Conservation (phyloP, 1,140 invertebrate genomes). For the Thalassaphorura encarpata region DNA sequence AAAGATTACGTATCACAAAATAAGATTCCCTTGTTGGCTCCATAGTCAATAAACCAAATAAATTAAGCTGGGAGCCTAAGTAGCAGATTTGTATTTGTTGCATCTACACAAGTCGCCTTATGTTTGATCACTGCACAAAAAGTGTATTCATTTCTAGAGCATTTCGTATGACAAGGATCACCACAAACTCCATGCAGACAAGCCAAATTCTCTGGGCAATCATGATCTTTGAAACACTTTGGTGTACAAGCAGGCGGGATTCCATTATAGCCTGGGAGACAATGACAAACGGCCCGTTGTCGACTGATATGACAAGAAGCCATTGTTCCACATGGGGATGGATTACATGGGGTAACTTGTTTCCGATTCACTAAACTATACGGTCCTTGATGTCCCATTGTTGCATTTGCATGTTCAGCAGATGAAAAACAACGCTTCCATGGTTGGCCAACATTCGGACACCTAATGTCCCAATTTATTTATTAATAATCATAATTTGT, state of each 20-base stretch:
- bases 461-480: constrained; percentile 11
- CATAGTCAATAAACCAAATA: too few relatives aligned
- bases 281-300: constrained; percentile 30
- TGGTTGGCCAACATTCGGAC: constrained; percentile 32
- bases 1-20: too few relatives aligned
- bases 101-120: constrained; percentile 31
- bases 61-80: constrained; percentile 14
- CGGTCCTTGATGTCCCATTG: constrained; percentile 27
- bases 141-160: constrained; percentile 31
- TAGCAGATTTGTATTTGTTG: constrained; percentile 30
- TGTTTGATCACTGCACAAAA: constrained; percentile 32
- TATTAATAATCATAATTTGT: background rate
- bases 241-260: constrained; percentile 32
- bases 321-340: constrained; percentile 29
- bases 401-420: constrained; percentile 24
- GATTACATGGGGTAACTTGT: constrained; percentile 11
- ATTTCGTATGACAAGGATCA: constrained; percentile 31
- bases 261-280: constrained; percentile 30
- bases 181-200: constrained; percentile 29
- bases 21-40: too few relatives aligned
- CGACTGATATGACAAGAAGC: constrained; percentile 30
- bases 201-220: constrained; percentile 28
- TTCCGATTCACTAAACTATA: constrained; percentile 30
- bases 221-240: constrained; percentile 31
- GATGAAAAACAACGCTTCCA: constrained; percentile 30